A percentile compares a stretch with the other conserved stretches of the same genome.
phyloP scores from a whole-genome alignment of 2,113 vertebrate genomes.

The Apteryx owenii region DNA sequence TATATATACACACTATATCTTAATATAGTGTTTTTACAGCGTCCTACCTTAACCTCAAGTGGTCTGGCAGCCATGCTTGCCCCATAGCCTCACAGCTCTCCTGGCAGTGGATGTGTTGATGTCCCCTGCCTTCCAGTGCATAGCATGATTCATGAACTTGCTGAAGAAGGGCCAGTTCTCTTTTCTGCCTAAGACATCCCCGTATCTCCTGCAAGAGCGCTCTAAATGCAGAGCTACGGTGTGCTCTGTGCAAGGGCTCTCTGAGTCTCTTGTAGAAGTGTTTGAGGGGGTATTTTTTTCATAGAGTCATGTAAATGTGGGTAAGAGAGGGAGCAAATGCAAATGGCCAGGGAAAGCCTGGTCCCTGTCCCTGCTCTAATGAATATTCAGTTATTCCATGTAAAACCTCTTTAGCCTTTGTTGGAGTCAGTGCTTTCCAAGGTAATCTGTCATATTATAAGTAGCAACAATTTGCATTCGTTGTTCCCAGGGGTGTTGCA shows the following conservation, averaged over 20 bases:
- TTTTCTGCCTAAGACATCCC: not conserved
- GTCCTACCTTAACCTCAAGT: fast-evolving
- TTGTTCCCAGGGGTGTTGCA: conserved; percentile 14
- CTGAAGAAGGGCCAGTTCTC: not conserved
- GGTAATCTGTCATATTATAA: not conserved
- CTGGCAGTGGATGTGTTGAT: not conserved
- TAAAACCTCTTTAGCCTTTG: not conserved
- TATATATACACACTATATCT: too few relatives aligned
- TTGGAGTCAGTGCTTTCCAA: not conserved
- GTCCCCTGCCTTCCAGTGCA: not conserved
- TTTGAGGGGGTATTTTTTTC: not conserved
- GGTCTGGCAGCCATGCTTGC: not conserved
- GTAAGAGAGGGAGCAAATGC: not conserved
- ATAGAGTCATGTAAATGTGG: not conserved
- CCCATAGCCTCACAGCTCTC: not conserved
- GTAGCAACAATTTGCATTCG: not conserved
- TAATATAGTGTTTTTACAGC: too few relatives aligned
- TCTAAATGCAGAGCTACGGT: not conserved
- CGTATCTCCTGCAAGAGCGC: not conserved
- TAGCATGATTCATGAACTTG: not conserved
- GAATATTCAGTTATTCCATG: not conserved
- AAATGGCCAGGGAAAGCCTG: not conserved
- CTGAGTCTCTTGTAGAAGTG: not conserved
- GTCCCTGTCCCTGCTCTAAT: not conserved
- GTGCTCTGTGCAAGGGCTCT: not conserved